Conservation (phyloP, 92 coral and sea anemone genomes). For the Parazoanthus atlanticus region DNA sequence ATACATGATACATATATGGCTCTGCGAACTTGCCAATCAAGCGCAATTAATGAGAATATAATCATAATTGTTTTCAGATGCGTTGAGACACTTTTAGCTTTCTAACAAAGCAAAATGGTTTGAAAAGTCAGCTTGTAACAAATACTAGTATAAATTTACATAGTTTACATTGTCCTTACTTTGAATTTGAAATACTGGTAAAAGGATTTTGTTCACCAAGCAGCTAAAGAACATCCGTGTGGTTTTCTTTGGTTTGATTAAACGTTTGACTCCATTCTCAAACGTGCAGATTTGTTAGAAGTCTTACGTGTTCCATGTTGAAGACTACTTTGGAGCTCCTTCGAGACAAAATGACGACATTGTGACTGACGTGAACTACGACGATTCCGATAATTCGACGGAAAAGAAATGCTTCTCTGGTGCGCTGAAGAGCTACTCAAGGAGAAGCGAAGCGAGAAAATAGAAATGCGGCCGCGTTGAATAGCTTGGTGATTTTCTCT, state of each 20-base stretch:
- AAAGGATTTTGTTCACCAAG: neutral
- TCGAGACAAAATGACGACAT: neutral
- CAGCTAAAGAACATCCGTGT: neutral
- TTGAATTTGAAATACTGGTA: no score
- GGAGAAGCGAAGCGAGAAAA: slow-evolving; percentile 40
- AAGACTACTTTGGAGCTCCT: neutral
- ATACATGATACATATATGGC: no score
- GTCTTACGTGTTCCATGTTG: neutral
- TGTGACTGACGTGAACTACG: neutral
- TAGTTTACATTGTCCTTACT: no score
- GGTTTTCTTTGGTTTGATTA: neutral
- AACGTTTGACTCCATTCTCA: slow-evolving; percentile 1
- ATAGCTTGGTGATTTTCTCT: neutral
- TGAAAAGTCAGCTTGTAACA: no score
- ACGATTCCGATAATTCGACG: neutral
- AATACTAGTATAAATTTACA: no score
- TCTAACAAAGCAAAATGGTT: no score
- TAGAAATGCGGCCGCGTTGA: slow-evolving; percentile 13
- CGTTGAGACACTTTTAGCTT: no score
- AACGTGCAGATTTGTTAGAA: neutral
- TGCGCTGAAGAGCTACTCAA: neutral
- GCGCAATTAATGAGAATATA: no score
- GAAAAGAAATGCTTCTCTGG: neutral
- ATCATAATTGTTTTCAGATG: no score
- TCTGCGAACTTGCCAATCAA: no score